Conservation (phyloP, 2,888 invertebrate species). For the Drosophila meridionalis region DNA sequence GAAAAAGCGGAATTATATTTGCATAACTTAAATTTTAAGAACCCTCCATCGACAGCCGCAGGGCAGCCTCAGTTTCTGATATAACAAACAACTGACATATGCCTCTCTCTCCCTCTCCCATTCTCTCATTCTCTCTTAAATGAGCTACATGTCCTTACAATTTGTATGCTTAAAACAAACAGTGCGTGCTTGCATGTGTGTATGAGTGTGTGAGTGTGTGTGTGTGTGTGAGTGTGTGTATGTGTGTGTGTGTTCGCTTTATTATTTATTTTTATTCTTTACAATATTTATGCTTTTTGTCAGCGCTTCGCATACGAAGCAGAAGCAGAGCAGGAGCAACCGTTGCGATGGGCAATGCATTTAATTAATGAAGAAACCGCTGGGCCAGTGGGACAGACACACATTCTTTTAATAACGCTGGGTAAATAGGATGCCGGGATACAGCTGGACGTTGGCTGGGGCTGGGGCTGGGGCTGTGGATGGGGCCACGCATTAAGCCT, state of each 20-base stretch:
- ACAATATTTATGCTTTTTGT: conserved; percentile 75
- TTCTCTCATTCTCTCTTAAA: conserved; percentile 30
- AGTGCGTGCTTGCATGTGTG: not conserved
- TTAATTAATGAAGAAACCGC: conserved; percentile 76
- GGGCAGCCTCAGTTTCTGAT: conserved; percentile 43
- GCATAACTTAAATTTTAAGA: conserved; percentile 50
- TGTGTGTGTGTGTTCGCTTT: conserved; percentile 14
- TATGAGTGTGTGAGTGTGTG: too few species aligned
- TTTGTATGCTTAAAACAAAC: conserved; percentile 67
- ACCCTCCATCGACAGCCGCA: conserved; percentile 18
- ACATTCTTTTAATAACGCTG: conserved; percentile 67
- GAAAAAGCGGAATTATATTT: conserved; percentile 36
- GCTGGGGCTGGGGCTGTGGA: not conserved
- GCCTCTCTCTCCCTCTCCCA: conserved; percentile 4
- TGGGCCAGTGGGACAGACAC: conserved; percentile 16
- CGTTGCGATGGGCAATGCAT: conserved; percentile 58
- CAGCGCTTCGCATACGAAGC: conserved; percentile 68
- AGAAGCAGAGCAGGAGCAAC: conserved; percentile 15
- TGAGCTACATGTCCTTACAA: conserved; percentile 59
- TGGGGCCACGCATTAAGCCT: conserved; percentile 69
- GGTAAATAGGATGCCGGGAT: conserved; percentile 58
- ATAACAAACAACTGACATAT: conserved; percentile 12
- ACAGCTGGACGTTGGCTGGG: conserved; percentile 27
- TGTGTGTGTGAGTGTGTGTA: not conserved
- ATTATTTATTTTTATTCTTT: conserved; percentile 78